phyloP scores from a whole-genome alignment of 2,888 invertebrate species.

The Drosophila colorata region DNA sequence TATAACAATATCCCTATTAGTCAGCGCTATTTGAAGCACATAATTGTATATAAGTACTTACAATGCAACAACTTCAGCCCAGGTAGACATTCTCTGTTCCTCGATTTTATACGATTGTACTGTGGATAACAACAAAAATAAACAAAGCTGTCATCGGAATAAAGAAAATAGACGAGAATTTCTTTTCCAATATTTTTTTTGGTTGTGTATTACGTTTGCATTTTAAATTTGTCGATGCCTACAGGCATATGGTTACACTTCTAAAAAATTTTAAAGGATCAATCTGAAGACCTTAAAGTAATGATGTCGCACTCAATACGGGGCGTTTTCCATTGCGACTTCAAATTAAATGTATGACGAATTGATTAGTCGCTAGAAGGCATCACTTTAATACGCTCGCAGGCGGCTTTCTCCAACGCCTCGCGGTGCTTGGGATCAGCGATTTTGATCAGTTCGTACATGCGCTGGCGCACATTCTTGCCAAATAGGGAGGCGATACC shows the following conservation, averaged over 20 bases:
- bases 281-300: neutral
- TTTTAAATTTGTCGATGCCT: slow-evolving; percentile 3
- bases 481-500: slow-evolving; percentile 96
- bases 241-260: neutral
- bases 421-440: slow-evolving; percentile 96
- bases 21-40: slow-evolving; percentile 14
- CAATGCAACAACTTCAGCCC: slow-evolving; percentile 25
- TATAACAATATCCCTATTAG: slow-evolving; percentile 11
- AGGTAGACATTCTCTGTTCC: slow-evolving; percentile 9
- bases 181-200: neutral
- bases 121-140: slow-evolving; percentile 29
- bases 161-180: neutral
- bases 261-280: slow-evolving; percentile 5
- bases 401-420: slow-evolving; percentile 93
- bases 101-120: slow-evolving; percentile 42
- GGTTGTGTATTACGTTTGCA: slow-evolving; percentile 23
- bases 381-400: slow-evolving; percentile 92
- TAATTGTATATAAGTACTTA: slow-evolving; percentile 54
- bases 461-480: slow-evolving; percentile 94
- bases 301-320: neutral
- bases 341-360: neutral
- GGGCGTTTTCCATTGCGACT: neutral
- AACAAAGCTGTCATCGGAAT: slow-evolving; percentile 41
- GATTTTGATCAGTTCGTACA: slow-evolving; percentile 94
- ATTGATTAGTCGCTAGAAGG: slow-evolving; percentile 85